Percentiles rank a stretch among this genome's conserved stretches.
phyloP scores from a whole-genome alignment of 2,888 invertebrate genomes.

The Drosophila nr. perissopoda region DNA sequence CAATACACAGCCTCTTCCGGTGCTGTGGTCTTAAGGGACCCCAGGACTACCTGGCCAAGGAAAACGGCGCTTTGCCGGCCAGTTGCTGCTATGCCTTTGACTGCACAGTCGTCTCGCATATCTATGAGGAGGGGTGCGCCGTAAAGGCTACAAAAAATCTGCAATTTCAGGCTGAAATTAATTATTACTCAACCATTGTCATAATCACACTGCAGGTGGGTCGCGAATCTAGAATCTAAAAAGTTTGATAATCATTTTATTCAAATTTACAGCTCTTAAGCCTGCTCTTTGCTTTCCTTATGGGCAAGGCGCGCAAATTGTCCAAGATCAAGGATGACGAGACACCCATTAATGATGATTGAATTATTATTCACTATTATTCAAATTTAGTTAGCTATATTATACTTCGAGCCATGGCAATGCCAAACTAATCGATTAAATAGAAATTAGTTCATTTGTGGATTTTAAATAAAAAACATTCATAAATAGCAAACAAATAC shows the following conservation, averaged over 20 bases:
- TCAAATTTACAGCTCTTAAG: slow-evolving; percentile 53
- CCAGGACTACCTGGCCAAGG: slow-evolving; percentile 72
- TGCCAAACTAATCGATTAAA: slow-evolving; percentile 46
- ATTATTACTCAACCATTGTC: slow-evolving; percentile 59
- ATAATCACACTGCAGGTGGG: slow-evolving; percentile 68
- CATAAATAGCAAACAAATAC: background rate
- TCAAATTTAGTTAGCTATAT: slow-evolving; percentile 21
- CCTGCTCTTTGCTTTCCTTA: slow-evolving; percentile 54
- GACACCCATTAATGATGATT: slow-evolving; percentile 65
- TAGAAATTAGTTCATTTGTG: slow-evolving; percentile 40
- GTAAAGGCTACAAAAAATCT: slow-evolving; percentile 51
- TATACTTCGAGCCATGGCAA: slow-evolving; percentile 22
- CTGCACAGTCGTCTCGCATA: slow-evolving; percentile 65
- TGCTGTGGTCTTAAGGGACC: slow-evolving; percentile 79
- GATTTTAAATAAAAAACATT: slow-evolving; percentile 24
- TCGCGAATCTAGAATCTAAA: fast-evolving
- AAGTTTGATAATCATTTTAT: background rate
- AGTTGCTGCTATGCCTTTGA: slow-evolving; percentile 77
- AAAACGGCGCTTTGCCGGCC: slow-evolving; percentile 67
- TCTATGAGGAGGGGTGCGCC: slow-evolving; percentile 73
- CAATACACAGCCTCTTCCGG: slow-evolving; percentile 74
- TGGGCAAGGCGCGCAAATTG: slow-evolving; percentile 69
- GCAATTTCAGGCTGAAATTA: slow-evolving; percentile 59
- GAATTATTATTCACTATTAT: background rate
- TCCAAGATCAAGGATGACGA: slow-evolving; percentile 69